phyloP scores from a whole-genome alignment of 2,113 vertebrate species.

The Psophia crepitans region DNA sequence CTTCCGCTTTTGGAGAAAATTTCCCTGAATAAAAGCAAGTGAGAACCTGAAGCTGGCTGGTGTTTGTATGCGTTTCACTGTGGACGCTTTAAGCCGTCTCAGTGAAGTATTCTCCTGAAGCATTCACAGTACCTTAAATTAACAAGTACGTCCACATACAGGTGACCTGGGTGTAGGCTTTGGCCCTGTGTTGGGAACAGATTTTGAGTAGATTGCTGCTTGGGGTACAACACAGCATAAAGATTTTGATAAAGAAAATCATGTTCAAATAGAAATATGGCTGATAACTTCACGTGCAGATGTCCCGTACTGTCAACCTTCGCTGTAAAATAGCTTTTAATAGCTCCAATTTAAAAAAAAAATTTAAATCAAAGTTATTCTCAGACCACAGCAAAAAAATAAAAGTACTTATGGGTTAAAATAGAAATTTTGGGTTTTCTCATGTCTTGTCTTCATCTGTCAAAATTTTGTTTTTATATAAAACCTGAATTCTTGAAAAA shows the following conservation, averaged over 20 bases:
- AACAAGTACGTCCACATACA: fast-evolving
- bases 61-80: not conserved
- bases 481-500: not conserved
- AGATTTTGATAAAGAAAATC: not conserved
- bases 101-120: not conserved
- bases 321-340: not conserved
- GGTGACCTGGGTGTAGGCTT: not conserved
- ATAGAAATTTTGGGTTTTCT: not conserved
- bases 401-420: not conserved
- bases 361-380: not conserved
- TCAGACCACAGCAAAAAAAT: not conserved
- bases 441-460: not conserved
- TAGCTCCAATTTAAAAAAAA: not conserved
- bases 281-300: not conserved
- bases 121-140: not conserved
- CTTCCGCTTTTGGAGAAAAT: not conserved
- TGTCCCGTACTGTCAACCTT: not conserved
- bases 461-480: not conserved
- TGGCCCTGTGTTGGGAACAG: not conserved
- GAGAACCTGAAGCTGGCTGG: not conserved
- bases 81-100: not conserved
- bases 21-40: not conserved
- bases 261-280: not conserved
- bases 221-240: not conserved
- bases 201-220: not conserved